These are phyloP conservation scores for Belgica antarctica DNA, from an alignment of 2,888 invertebrate species.

Conservation along the genomic window DNA sequence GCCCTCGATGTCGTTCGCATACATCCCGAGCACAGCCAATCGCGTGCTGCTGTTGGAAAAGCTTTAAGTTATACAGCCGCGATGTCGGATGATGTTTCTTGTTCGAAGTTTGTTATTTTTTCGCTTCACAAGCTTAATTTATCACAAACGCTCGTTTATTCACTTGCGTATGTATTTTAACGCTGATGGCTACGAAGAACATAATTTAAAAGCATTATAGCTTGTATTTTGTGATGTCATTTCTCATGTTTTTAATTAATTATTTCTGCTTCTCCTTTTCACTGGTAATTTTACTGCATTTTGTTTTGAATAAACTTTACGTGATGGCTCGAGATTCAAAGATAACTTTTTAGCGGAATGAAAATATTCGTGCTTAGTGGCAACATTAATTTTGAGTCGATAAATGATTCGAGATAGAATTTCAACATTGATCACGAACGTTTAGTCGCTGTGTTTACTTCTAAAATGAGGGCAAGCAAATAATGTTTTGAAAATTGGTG, in stretches of 20 bases:
- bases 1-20: neutral
- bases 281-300: neutral
- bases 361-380: too few species aligned
- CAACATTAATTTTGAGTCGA: too few species aligned
- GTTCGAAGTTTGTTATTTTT: neutral
- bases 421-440: too few species aligned
- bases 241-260: constrained; percentile 43
- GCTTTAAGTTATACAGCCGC: constrained; percentile 12
- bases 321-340: too few species aligned
- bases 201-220: constrained; percentile 38
- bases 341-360: too few species aligned
- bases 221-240: constrained; percentile 35
- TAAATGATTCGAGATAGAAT: too few species aligned
- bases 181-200: constrained; percentile 37
- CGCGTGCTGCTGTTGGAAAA: neutral
- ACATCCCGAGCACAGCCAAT: constrained; percentile 30
- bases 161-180: neutral
- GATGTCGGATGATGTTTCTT: constrained; percentile 32
- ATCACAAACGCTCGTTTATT: neutral
- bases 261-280: constrained; percentile 31
- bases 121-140: constrained; percentile 14
- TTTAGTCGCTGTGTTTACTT: neutral
- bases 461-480: neutral
- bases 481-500: constrained; percentile 3
- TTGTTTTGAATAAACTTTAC: too few species aligned